A percentile compares a stretch with the other conserved stretches of the same genome.
These are phyloP conservation scores for Argopecten irradians DNA, from an alignment of 1,140 invertebrate species.

Conservation along the genomic window DNA sequence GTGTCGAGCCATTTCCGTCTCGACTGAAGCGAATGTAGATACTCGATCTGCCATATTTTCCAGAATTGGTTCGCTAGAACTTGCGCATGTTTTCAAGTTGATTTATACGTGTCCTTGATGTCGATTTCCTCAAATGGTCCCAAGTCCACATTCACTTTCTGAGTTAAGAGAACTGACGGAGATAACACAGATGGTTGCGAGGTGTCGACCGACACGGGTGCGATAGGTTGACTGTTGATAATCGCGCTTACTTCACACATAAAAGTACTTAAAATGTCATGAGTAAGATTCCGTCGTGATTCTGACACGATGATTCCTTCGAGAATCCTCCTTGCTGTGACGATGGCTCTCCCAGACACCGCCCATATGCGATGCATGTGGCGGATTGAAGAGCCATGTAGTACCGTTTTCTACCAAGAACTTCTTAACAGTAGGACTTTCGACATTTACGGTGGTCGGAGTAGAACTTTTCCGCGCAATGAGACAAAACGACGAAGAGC, in stretches of 20 bases:
- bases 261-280: slow-evolving; percentile 32
- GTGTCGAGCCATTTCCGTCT: slow-evolving; percentile 45
- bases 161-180: slow-evolving; percentile 22
- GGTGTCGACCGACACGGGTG: slow-evolving; percentile 27
- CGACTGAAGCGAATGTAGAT: slow-evolving; percentile 41
- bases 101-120: slow-evolving; percentile 27
- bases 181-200: slow-evolving; percentile 19
- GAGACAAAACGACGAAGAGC: slow-evolving; percentile 53
- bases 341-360: slow-evolving; percentile 49
- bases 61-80: slow-evolving; percentile 45
- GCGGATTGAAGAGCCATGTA: slow-evolving; percentile 34
- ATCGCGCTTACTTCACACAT: slow-evolving; percentile 39
- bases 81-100: slow-evolving; percentile 40
- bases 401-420: slow-evolving; percentile 33
- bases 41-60: slow-evolving; percentile 48
- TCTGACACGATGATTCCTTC: slow-evolving; percentile 33
- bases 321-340: slow-evolving; percentile 38
- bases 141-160: not conserved
- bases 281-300: not conserved
- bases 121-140: not conserved
- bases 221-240: slow-evolving; percentile 34
- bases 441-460: slow-evolving; percentile 46
- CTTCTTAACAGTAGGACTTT: slow-evolving; percentile 11
- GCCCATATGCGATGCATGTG: slow-evolving; percentile 30
- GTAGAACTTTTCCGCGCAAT: slow-evolving; percentile 48